These are phyloP conservation scores for Pelosia muscerda DNA, from an alignment of 2,888 invertebrate genomes.

Conservation along the genomic window DNA sequence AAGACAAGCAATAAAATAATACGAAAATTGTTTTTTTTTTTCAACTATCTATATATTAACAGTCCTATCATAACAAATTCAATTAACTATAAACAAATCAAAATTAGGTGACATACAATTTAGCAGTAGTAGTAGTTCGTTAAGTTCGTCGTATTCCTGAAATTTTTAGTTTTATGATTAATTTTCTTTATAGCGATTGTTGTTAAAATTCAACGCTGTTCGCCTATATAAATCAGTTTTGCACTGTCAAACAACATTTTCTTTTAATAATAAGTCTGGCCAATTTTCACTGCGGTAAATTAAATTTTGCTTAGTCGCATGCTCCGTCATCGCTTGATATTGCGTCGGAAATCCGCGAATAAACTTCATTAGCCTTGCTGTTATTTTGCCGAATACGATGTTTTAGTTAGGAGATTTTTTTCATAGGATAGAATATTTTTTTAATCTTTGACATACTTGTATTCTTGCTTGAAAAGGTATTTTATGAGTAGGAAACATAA, in stretches of 20 bases:
- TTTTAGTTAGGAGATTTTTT: conserved; percentile 29
- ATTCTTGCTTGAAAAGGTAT: conserved; percentile 14
- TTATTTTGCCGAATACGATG: conserved; percentile 44
- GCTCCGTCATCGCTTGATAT: conserved; percentile 49
- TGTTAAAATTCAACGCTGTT: conserved; percentile 20
- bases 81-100: neutral
- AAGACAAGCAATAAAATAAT: neutral
- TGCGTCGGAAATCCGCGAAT: conserved; percentile 43
- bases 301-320: conserved; percentile 54
- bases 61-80: neutral
- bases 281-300: conserved; percentile 51
- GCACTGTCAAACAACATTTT: conserved; percentile 39
- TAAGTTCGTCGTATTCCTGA: neutral
- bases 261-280: conserved; percentile 38
- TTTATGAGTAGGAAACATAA: neutral
- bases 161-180: neutral
- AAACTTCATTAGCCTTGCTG: conserved; percentile 48
- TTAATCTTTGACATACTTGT: conserved; percentile 40
- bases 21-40: neutral
- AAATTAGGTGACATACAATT: too few species aligned
- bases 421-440: conserved; percentile 30
- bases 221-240: conserved; percentile 41
- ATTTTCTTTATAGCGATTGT: conserved; percentile 2
- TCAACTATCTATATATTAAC: neutral
- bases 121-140: too few species aligned